Conservation (phyloP, 2,888 invertebrate species). For the Aphodius sticticus region DNA sequence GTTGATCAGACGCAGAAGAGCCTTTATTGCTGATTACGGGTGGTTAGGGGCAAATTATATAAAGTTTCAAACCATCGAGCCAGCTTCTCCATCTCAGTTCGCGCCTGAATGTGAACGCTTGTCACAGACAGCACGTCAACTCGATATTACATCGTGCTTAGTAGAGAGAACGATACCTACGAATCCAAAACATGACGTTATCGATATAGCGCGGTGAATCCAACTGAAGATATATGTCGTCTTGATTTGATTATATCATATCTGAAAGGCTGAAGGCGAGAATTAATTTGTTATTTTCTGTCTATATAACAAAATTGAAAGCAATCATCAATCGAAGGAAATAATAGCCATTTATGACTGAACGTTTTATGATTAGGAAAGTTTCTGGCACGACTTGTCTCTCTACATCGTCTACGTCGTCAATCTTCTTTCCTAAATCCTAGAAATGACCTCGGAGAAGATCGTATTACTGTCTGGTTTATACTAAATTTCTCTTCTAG, state of each 20-base stretch:
- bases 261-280: not conserved
- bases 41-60: not conserved
- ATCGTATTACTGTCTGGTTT: too few relatives aligned
- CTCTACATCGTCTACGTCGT: too few relatives aligned
- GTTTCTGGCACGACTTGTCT: too few relatives aligned
- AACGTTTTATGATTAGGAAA: too few relatives aligned
- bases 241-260: not conserved
- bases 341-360: too few relatives aligned
- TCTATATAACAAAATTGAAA: not conserved
- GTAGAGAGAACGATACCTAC: not conserved
- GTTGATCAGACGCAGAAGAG: not conserved
- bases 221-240: not conserved
- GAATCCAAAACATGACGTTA: not conserved
- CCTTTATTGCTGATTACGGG: not conserved
- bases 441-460: too few relatives aligned
- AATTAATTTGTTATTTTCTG: not conserved
- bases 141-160: not conserved
- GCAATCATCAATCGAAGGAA: not conserved
- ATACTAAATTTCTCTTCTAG: too few relatives aligned
- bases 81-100: not conserved
- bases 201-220: not conserved
- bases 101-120: not conserved
- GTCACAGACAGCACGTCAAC: constrained; percentile 4
- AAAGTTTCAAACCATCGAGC: not conserved
- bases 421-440: too few relatives aligned